Conservation (phyloP, 2,888 invertebrate species). For the Eurytoma adleriae region DNA sequence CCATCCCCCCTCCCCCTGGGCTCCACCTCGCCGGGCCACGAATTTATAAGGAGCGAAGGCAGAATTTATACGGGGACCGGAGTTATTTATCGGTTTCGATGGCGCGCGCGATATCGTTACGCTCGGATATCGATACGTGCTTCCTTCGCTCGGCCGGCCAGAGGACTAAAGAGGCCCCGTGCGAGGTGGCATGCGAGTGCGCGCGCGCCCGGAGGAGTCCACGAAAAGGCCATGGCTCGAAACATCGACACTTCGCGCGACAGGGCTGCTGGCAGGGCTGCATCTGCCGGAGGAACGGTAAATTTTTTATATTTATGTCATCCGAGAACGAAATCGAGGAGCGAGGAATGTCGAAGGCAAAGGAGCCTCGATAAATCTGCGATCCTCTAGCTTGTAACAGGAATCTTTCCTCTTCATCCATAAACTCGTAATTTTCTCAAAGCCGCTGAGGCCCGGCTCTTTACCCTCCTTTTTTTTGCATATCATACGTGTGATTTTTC, state of each 20-base stretch:
- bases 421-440: slow-evolving; percentile 40
- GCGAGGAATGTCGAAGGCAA: slow-evolving; percentile 62
- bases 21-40: slow-evolving; percentile 56
- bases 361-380: slow-evolving; percentile 61
- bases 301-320: slow-evolving; percentile 64
- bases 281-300: slow-evolving; percentile 57
- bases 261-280: slow-evolving; percentile 14
- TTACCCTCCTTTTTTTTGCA: neutral
- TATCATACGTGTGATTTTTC: neutral
- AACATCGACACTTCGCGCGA: slow-evolving; percentile 46
- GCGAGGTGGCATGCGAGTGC: slow-evolving; percentile 32
- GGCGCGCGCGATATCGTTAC: slow-evolving; percentile 73
- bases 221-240: slow-evolving; percentile 45
- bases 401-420: slow-evolving; percentile 33
- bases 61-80: slow-evolving; percentile 71
- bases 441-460: neutral
- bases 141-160: slow-evolving; percentile 3
- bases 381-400: slow-evolving; percentile 54
- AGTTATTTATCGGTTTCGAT: slow-evolving; percentile 75
- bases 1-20: slow-evolving; percentile 50
- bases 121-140: slow-evolving; percentile 73
- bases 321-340: slow-evolving; percentile 61
- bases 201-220: slow-evolving; percentile 20
- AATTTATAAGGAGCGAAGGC: slow-evolving; percentile 75
- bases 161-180: slow-evolving; percentile 47